Percentiles rank a stretch among this genome's conserved stretches.
Conservation (phyloP, 30 jellyfish, hydroid and myxozoan species). For the Mastigias papua region DNA sequence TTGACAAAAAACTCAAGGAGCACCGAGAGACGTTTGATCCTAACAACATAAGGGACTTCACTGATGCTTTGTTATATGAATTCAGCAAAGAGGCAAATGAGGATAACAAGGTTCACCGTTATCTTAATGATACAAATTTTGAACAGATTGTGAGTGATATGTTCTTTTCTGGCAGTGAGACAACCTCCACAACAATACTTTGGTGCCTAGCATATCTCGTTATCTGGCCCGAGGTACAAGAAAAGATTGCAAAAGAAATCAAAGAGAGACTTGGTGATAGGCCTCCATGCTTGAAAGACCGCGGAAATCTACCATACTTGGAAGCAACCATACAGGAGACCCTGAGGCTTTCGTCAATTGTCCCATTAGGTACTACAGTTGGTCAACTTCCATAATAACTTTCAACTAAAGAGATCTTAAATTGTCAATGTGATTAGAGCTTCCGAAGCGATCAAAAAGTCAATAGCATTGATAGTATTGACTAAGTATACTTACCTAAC, state of each 20-base stretch:
- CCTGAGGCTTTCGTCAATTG: slow-evolving; percentile 72
- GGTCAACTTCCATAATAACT: too few species aligned
- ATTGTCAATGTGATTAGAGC: too few species aligned
- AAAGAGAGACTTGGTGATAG: slow-evolving; percentile 67
- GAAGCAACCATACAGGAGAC: slow-evolving; percentile 83
- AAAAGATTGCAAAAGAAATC: slow-evolving; percentile 60
- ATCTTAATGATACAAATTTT: slow-evolving; percentile 61
- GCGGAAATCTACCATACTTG: slow-evolving; percentile 62
- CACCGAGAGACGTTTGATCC: slow-evolving; percentile 74
- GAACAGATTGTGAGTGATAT: slow-evolving; percentile 71
- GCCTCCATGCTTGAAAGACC: slow-evolving; percentile 67
- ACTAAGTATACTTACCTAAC: too few species aligned
- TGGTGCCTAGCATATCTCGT: slow-evolving; percentile 78
- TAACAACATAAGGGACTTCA: slow-evolving; percentile 71
- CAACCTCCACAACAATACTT: slow-evolving; percentile 73
- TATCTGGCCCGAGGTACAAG: slow-evolving; percentile 84
- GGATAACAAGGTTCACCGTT: slow-evolving; percentile 34
- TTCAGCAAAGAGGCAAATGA: slow-evolving; percentile 47
- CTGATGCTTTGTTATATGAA: slow-evolving; percentile 72
- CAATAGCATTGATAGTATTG: too few species aligned
- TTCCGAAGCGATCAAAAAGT: too few species aligned
- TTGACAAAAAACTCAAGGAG: slow-evolving; percentile 36
- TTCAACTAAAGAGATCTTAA: too few species aligned
- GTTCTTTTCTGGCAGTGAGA: slow-evolving; percentile 81
- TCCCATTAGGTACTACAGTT: slow-evolving; percentile 62